A percentile compares a stretch with the other conserved stretches of the same genome.
Conservation (phyloP, 2,888 invertebrate genomes). For the Isotomurus palustris region DNA sequence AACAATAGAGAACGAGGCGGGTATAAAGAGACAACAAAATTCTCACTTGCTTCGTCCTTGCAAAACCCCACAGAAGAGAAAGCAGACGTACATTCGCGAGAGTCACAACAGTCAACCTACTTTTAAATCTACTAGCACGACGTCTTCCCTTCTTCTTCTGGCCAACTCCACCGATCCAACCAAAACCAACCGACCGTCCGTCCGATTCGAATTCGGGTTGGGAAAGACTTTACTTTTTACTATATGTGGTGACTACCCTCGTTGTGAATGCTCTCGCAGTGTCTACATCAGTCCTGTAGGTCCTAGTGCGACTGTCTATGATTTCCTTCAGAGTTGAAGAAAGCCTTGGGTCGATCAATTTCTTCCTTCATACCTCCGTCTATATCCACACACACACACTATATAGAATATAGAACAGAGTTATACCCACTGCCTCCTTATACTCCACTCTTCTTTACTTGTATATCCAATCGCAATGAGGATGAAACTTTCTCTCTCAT, state of each 20-base stretch:
- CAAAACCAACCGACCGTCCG: constrained; percentile 23
- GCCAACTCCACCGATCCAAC: constrained; percentile 26
- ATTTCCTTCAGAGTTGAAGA: not conserved
- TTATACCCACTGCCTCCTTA: not conserved
- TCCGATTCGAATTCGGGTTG: constrained; percentile 27
- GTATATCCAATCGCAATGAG: too few relatives aligned
- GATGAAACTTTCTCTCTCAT: too few relatives aligned
- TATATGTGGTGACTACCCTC: not conserved
- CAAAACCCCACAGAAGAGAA: too few relatives aligned
- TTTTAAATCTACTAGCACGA: constrained; percentile 7
- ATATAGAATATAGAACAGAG: too few relatives aligned
- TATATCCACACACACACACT: not conserved
- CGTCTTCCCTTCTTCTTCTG: constrained; percentile 4
- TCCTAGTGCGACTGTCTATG: constrained; percentile 11
- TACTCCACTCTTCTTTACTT: constrained; percentile 1
- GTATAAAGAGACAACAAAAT: too few relatives aligned
- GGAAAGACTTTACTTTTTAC: constrained; percentile 20
- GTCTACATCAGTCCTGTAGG: not conserved
- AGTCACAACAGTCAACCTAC: not conserved
- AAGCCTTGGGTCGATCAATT: constrained; percentile 13
- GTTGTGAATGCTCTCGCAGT: not conserved
- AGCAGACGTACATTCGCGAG: too few relatives aligned
- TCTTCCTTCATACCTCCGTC: not conserved
- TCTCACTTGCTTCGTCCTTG: too few relatives aligned
- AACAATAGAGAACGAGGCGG: too few relatives aligned